Percentiles rank a stretch among this genome's conserved stretches.
phyloP scores from a whole-genome alignment of 2,113 vertebrate species.

The Danio rerio region GRCz12tu NC_133190.1:2262001-2262500 shows the following conservation, averaged over 20 bases:
- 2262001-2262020: too few species aligned
- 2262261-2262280: constrained; percentile 96
- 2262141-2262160: constrained; percentile 47
- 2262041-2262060: too few species aligned
- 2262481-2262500: constrained; percentile 99
- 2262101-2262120: background rate
- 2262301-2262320: constrained; percentile 99
- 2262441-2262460: constrained; percentile 99
- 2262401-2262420: constrained; percentile 97
- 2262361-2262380: constrained; percentile 99
- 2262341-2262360: constrained; percentile 96
- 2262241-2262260: constrained; percentile 81
- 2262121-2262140: constrained; percentile 32
- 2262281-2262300: constrained; percentile 99
- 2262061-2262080: background rate
- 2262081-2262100: constrained; percentile 17
- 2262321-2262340: constrained; percentile 97
- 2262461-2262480: constrained; percentile 99
- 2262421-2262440: constrained; percentile 99
- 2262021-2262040: too few species aligned
- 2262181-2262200: constrained; percentile 36
- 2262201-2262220: constrained; percentile 58
- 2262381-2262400: constrained; percentile 91
- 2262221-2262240: constrained; percentile 71
- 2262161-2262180: constrained; percentile 52